Base-by-base conservation (phyloP, 2,888 invertebrate genomes). In the Vanessa cardui region DNA sequence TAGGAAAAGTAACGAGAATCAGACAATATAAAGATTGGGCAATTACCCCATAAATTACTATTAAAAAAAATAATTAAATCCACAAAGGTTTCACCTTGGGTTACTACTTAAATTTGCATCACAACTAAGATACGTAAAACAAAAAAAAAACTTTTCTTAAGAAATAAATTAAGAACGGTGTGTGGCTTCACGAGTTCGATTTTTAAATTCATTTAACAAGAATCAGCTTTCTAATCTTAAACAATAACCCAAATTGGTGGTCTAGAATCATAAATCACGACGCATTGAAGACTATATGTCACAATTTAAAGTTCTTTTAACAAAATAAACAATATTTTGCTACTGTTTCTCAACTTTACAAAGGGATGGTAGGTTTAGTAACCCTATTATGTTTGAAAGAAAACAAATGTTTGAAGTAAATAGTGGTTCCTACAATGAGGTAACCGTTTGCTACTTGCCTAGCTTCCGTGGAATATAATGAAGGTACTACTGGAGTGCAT, bases 291-390 rank as follows among this genome's bases (percentile, higher is more conserved):
- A 79, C 89, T 12, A 87, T 84, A 89, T 89, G 89, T 86, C 90
- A 86, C 87, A 83, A 85, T 83, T 87, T 86, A 79, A 88, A 86
- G 85, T 83, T 73, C 83, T 85, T 87, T 87, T 82, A 82, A 85
- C 82, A 82, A 90, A 90, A 89, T 84, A 90, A 89, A 92, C 88
- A 90, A 90, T 89, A 89, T 92, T 49, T 92, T 85, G 91, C 92
- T 89, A 88, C 91, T 83, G 88, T 86, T 83, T 79, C 76, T 71
- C 75, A 80, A 73, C 77, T 80, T 69, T 79, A 90, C 91, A 92
- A 91, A 83, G 80, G 82, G 78, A 75, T 78, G 77, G 80, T 73
- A 80, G 78, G 31, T 58, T 79, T 79, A 80, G 80, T 87, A 89
- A 89, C 87, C 83, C 88, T 83, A 88, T 91, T 91, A 88, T 89